phyloP scores from a whole-genome alignment of 2,888 invertebrate species.

The Diachrysia chrysitis region DNA sequence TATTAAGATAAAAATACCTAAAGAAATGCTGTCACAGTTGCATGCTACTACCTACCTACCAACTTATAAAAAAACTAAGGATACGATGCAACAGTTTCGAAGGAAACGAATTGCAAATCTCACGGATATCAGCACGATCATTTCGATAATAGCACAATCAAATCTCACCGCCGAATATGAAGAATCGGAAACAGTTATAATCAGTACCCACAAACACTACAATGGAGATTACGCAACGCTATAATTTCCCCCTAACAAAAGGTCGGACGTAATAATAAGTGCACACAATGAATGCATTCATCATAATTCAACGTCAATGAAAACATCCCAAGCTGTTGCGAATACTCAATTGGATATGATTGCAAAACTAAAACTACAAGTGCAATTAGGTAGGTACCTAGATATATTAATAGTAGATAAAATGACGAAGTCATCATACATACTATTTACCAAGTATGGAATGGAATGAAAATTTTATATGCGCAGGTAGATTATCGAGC shows the following conservation, averaged over 20 bases:
- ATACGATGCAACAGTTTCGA: too few species aligned
- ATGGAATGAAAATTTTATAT: slow-evolving; percentile 30
- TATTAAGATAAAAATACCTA: too few species aligned
- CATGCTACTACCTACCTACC: too few species aligned
- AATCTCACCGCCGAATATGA: slow-evolving; percentile 49
- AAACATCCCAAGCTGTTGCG: slow-evolving; percentile 71
- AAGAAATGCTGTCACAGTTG: too few species aligned
- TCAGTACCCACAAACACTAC: slow-evolving; percentile 65
- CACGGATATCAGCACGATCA: slow-evolving; percentile 16
- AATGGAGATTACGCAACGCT: slow-evolving; percentile 75
- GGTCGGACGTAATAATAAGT: slow-evolving; percentile 72
- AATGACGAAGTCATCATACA: slow-evolving; percentile 32
- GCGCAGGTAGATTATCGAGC: slow-evolving; percentile 2
- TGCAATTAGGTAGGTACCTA: too few species aligned
- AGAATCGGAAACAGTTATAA: slow-evolving; percentile 60
- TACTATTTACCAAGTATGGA: slow-evolving; percentile 13
- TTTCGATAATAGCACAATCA: slow-evolving; percentile 45
- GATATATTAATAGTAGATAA: slow-evolving; percentile 51
- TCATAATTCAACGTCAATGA: slow-evolving; percentile 78
- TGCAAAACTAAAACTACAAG: slow-evolving; percentile 57
- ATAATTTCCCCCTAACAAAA: slow-evolving; percentile 81
- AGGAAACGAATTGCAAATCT: background rate
- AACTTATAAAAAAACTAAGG: too few species aligned
- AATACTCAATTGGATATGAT: slow-evolving; percentile 74
- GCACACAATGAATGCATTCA: slow-evolving; percentile 78